These are phyloP conservation scores for Poecile atricapillus DNA, from an alignment of 2,113 vertebrate species.

Conservation along the genomic window DNA sequence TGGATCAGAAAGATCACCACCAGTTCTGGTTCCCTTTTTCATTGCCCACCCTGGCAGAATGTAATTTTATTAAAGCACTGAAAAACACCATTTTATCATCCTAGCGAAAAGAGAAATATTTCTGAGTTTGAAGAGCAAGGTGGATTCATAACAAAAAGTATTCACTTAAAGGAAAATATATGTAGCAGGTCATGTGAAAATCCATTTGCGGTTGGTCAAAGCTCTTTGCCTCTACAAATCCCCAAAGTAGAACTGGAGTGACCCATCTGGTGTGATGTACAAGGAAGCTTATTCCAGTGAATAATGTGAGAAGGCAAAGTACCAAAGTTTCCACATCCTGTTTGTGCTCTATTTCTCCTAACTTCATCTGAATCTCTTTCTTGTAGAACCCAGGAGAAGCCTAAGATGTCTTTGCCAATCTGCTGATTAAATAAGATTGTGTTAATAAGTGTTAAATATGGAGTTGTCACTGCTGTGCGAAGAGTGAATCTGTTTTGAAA, in stretches of 20 bases:
- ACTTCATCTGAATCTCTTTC: background rate
- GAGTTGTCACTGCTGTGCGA: background rate
- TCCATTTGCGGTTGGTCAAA: background rate
- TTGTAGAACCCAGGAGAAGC: background rate
- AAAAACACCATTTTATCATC: background rate
- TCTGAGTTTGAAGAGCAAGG: background rate
- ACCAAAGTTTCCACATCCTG: background rate
- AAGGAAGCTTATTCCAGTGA: background rate
- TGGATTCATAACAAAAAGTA: background rate
- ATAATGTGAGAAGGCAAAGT: background rate
- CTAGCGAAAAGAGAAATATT: background rate
- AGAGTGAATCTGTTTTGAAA: background rate
- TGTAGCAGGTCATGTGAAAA: background rate
- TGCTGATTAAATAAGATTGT: background rate
- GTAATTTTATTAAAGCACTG: background rate
- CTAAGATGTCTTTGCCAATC: background rate
- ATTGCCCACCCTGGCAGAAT: background rate
- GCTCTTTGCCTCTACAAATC: background rate
- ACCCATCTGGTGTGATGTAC: background rate
- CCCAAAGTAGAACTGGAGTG: background rate
- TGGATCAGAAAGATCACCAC: background rate
- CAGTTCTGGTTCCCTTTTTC: background rate
- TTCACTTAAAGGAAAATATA: background rate
- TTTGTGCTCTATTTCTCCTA: background rate
- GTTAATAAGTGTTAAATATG: rapidly evolving